Percentiles rank a stretch among this genome's conserved stretches.
Evolutionary conservation across 2,113 vertebrate species (phyloP).

Genomic region (Lepus timidus): DNA sequence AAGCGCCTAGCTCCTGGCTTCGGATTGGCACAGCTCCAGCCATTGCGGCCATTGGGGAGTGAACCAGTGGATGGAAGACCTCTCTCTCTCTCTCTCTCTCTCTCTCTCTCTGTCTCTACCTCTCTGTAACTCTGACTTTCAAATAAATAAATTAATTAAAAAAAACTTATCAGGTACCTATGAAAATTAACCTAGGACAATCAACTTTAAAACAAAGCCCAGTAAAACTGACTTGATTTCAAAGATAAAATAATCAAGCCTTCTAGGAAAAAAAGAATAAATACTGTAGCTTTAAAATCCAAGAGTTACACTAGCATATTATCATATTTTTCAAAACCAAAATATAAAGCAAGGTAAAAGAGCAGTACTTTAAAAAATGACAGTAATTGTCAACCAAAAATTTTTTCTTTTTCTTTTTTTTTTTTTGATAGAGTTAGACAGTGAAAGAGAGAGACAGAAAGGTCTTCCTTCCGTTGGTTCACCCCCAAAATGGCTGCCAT

Average conservation of each 20-base stretch:
- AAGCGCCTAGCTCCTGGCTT: too few species aligned
- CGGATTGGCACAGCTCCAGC: too few species aligned
- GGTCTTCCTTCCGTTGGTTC: too few species aligned
- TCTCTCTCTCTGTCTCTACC: too few species aligned
- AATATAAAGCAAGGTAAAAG: neutral
- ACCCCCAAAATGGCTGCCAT: too few species aligned
- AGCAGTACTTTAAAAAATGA: conserved; percentile 3
- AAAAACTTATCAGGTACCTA: neutral
- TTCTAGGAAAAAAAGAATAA: neutral
- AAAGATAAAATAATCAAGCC: conserved; percentile 35
- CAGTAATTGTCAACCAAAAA: neutral
- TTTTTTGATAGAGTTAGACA: too few species aligned
- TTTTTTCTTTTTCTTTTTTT: neutral
- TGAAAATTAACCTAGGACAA: conserved; percentile 19
- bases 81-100: too few species aligned
- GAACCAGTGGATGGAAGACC: too few species aligned
- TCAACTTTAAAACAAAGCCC: conserved; percentile 23
- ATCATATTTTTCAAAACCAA: conserved; percentile 14
- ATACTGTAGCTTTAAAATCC: conserved; percentile 23
- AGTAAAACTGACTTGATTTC: conserved; percentile 41
- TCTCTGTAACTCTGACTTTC: too few species aligned
- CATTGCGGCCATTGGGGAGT: too few species aligned
- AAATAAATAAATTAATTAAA: too few species aligned
- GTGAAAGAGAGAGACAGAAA: too few species aligned
- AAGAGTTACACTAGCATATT: neutral